Percentiles rank a stretch among this genome's conserved stretches.
These are phyloP conservation scores for Cheirogaleus medius DNA, from an alignment of 2,113 vertebrate species.

Conservation along the genomic window DNA sequence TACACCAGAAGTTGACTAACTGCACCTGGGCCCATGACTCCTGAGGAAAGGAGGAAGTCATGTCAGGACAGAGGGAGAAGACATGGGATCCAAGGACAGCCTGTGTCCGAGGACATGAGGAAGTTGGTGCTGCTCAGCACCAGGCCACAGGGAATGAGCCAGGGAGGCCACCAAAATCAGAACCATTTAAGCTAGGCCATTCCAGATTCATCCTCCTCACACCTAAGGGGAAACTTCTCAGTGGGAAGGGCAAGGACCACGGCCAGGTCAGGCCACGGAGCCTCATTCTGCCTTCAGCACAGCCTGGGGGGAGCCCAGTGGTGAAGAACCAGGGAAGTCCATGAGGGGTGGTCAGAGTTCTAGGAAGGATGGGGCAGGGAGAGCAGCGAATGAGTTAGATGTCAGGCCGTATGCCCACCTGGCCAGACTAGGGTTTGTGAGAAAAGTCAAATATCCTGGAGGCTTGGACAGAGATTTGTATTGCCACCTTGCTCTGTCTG, in stretches of 20 bases:
- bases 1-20: neutral
- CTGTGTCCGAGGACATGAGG: neutral
- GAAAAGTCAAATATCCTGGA: neutral
- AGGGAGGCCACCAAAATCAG: neutral
- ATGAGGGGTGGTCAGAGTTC: neutral
- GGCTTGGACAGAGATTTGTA: neutral
- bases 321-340: neutral
- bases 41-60: neutral
- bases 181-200: neutral
- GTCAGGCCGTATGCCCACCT: neutral
- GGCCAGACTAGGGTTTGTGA: neutral
- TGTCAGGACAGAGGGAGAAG: neutral
- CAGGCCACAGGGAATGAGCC: neutral
- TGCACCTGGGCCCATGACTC: neutral
- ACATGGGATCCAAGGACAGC: neutral
- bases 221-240: neutral
- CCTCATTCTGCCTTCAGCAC: neutral
- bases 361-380: neutral
- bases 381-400: neutral
- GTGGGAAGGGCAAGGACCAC: neutral
- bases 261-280: neutral
- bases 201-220: neutral
- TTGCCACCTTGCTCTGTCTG: neutral
- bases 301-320: neutral
- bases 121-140: neutral